Evolutionary conservation across 92 coral and sea anemone genomes (phyloP), one percentile per base, ranked within the genome.

Genomic region (Montipora capitata): DNA sequence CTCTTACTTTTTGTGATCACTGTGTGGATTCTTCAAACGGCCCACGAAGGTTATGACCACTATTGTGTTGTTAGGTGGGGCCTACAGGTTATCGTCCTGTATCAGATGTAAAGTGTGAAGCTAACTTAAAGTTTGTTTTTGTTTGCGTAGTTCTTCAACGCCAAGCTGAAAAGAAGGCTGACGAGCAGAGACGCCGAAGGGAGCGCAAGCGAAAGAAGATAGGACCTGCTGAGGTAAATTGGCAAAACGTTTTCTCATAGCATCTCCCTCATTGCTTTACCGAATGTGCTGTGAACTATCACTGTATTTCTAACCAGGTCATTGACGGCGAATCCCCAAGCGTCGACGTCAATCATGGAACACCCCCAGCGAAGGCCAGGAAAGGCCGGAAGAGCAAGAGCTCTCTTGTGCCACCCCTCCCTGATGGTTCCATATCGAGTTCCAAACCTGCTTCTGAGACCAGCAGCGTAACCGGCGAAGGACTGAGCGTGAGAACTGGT

Each of bases 141-240:
- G 41, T 79, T 38, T 52, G 17, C 27, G 9, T 80, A 95, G 98
- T 97, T 78, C 90, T 95, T 17, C 96, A 90, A 71, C 93, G 98
- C 49, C 99, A 97, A 91, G 99, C 99, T 62, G 99, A 97, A 76
- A 97, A 97, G 93, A 97, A 97, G 49, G 99, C 99, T 5, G 99
- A 97, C 61, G 99, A 97, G 18, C 99, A 97, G 88, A 79, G 98
- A 77, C 94, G 94, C 39, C 85, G 99, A 77, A 90, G 99, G 58
- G 99, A 97, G 75, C 83, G 99, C 15, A 97, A 97, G 62, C 77
- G 99, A 63, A 97, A 97, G 88, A 94, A 95, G 67, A 89, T 93
- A 0, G 83, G 67, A 66, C 76, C 98, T 3, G 94, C 40, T 44
- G 99, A 91, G 93, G 96, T 93, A 72, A 13, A 88, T 76, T 3